These are phyloP conservation scores for Xyrauchen texanus DNA, from an alignment of 2,113 vertebrate genomes.

Conservation along the genomic window DNA sequence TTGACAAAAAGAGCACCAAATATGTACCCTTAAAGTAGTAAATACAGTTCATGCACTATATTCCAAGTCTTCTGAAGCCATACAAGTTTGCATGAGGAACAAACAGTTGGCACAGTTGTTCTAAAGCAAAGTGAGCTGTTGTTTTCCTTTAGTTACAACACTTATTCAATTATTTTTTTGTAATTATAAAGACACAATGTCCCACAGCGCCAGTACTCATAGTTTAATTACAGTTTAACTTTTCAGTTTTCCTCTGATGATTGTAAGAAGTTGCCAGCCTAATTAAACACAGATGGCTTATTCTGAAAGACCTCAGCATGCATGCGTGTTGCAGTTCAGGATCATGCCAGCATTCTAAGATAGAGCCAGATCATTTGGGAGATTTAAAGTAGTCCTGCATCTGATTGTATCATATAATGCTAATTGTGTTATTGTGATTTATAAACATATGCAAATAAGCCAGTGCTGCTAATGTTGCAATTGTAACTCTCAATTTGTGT, in stretches of 20 bases:
- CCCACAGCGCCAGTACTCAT: constrained; percentile 70
- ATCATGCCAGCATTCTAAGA: constrained; percentile 63
- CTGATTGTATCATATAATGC: constrained; percentile 69
- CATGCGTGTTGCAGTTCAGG: constrained; percentile 55
- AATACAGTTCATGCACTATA: too few relatives aligned
- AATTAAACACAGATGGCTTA: constrained; percentile 79
- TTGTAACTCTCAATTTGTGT: constrained; percentile 53
- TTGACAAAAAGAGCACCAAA: too few relatives aligned
- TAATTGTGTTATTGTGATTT: constrained; percentile 68
- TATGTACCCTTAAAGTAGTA: too few relatives aligned
- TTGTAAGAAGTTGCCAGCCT: constrained; percentile 73
- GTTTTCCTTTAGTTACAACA: constrained; percentile 64
- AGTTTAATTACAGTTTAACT: constrained; percentile 77
- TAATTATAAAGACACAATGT: constrained; percentile 65
- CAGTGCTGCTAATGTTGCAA: constrained; percentile 55
- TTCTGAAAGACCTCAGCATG: constrained; percentile 58
- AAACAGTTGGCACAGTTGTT: not conserved
- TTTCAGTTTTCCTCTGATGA: constrained; percentile 75
- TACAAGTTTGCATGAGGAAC: too few relatives aligned
- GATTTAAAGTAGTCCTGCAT: constrained; percentile 63
- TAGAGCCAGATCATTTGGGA: constrained; percentile 65
- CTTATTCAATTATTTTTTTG: constrained; percentile 72
- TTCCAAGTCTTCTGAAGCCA: too few relatives aligned
- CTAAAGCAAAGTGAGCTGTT: constrained; percentile 44
- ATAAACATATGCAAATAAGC: constrained; percentile 56